A percentile compares a stretch with the other conserved stretches of the same genome.
Conservation (phyloP, 2,113 vertebrate species). For the Centropus unirufus region DNA sequence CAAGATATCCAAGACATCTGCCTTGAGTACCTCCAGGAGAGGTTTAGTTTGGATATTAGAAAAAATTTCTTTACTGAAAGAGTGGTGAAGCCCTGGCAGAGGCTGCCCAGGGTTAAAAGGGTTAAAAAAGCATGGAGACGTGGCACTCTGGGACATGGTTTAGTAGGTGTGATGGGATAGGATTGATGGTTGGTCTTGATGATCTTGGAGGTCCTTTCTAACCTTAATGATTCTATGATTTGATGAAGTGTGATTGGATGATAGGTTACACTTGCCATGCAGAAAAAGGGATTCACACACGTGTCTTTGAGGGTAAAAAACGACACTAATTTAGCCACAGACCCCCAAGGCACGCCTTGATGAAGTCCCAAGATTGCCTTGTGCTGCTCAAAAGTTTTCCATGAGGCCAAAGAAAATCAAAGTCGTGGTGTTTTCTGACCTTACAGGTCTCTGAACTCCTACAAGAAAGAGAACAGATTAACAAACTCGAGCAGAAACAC, state of each 20-base stretch:
- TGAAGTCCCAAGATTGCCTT: background rate
- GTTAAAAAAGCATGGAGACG: too few relatives aligned
- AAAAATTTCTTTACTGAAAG: too few relatives aligned
- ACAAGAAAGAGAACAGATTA: conserved; percentile 56
- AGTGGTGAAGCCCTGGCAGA: too few relatives aligned
- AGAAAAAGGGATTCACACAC: fast-evolving
- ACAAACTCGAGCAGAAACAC: background rate
- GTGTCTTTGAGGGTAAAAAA: background rate
- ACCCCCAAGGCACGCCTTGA: background rate
- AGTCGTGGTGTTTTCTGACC: conserved; percentile 40
- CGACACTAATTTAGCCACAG: background rate
- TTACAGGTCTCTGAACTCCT: conserved; percentile 70
- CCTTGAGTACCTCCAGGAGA: too few relatives aligned
- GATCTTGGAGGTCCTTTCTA: too few relatives aligned
- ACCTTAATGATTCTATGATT: too few relatives aligned
- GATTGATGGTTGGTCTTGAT: too few relatives aligned
- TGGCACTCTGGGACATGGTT: too few relatives aligned
- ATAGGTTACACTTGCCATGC: background rate
- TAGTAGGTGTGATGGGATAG: too few relatives aligned
- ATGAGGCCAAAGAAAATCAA: conserved; percentile 1
- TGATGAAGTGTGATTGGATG: background rate
- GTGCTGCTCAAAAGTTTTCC: background rate
- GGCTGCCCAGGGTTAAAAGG: too few relatives aligned
- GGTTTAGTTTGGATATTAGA: too few relatives aligned
- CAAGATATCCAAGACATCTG: too few relatives aligned